Conservation (phyloP, 1,140 invertebrate species). For the Magallana gigas region DNA sequence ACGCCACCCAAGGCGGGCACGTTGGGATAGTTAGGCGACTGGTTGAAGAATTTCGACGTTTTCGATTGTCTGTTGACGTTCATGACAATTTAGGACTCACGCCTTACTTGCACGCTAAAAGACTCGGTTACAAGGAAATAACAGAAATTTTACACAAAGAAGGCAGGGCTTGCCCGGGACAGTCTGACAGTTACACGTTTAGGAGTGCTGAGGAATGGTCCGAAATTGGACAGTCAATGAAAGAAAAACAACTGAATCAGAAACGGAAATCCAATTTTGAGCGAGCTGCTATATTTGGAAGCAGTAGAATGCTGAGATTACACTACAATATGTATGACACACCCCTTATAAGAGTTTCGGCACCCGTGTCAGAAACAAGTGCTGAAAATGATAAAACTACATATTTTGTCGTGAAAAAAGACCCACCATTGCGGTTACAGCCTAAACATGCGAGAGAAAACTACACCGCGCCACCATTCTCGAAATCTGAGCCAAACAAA, state of each 20-base stretch:
- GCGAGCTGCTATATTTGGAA: conserved; percentile 65
- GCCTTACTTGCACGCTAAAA: conserved; percentile 71
- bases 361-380: not conserved
- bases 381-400: conserved; percentile 47
- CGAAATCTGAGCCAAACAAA: conserved; percentile 28
- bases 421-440: not conserved
- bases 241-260: conserved; percentile 57
- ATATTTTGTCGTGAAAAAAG: conserved; percentile 38
- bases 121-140: conserved; percentile 69
- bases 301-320: conserved; percentile 50
- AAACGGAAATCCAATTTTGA: conserved; percentile 56
- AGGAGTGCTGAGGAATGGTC: conserved; percentile 70
- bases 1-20: conserved; percentile 67
- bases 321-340: conserved; percentile 29
- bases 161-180: conserved; percentile 67
- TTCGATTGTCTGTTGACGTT: conserved; percentile 69
- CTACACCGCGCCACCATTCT: conserved; percentile 29
- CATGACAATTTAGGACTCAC: conserved; percentile 71
- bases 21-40: conserved; percentile 61
- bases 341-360: not conserved
- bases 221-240: conserved; percentile 67
- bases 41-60: conserved; percentile 64
- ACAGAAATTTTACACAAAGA: conserved; percentile 63
- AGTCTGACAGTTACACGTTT: conserved; percentile 67
- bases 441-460: conserved; percentile 20